A percentile compares a stretch with the other conserved stretches of the same genome.
Evolutionary conservation across 1,140 invertebrate species (phyloP).

Genomic region (Papilio polyxenes): DNA sequence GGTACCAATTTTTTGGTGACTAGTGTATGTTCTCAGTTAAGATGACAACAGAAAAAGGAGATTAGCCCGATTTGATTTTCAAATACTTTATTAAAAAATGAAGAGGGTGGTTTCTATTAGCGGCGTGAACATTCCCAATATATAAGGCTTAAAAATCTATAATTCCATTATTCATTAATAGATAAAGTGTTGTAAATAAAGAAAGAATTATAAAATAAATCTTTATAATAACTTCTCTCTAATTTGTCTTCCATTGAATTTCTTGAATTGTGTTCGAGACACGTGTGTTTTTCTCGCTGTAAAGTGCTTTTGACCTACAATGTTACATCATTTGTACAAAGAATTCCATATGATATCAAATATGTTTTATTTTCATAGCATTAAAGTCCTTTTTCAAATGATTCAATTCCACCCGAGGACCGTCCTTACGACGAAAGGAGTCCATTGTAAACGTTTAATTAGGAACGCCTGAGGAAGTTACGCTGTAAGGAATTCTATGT

Average conservation of each 20-base stretch:
- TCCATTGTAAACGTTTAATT: constrained; percentile 24
- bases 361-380: not conserved
- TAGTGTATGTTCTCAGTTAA: too few relatives aligned
- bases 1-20: too few relatives aligned
- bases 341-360: not conserved
- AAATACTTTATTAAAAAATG: too few relatives aligned
- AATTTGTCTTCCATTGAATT: not conserved
- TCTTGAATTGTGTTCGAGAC: constrained; percentile 6
- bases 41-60: too few relatives aligned
- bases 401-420: not conserved
- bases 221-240: not conserved
- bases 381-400: not conserved
- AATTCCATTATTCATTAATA: too few relatives aligned
- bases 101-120: too few relatives aligned
- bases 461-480: constrained; percentile 17
- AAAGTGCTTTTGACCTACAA: constrained; percentile 38
- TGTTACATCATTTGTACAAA: constrained; percentile 26
- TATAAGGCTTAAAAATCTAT: too few relatives aligned
- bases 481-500: constrained; percentile 2
- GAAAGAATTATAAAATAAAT: not conserved
- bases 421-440: not conserved
- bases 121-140: too few relatives aligned
- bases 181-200: too few relatives aligned
- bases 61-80: too few relatives aligned
- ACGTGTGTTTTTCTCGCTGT: constrained; percentile 12